Percentiles rank a stretch among this genome's conserved stretches.
Evolutionary conservation across 2,888 invertebrate genomes (phyloP).

Genomic region (Oxytorus armatus): DNA sequence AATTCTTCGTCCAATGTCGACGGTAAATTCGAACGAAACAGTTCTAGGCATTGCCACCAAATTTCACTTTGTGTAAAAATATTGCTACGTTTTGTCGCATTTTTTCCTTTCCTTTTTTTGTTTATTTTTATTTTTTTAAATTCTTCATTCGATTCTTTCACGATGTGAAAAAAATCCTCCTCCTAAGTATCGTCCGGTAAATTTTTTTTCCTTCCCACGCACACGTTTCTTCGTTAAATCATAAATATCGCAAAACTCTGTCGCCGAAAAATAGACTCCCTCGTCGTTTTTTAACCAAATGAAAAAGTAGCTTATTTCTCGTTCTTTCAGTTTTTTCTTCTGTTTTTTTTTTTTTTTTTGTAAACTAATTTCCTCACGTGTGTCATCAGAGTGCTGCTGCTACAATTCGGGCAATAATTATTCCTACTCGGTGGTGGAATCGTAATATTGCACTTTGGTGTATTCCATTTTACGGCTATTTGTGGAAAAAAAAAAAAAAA

Average conservation of each 20-base stretch:
- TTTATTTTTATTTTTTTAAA: constrained; percentile 1
- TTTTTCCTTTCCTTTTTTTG: constrained; percentile 49
- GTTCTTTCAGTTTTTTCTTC: constrained; percentile 7
- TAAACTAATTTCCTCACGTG: constrained; percentile 39
- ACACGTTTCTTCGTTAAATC: constrained; percentile 53
- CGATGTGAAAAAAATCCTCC: constrained; percentile 65
- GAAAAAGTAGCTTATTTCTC: constrained; percentile 28
- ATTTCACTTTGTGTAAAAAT: constrained; percentile 81
- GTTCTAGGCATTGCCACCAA: constrained; percentile 75
- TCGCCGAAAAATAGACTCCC: constrained; percentile 65
- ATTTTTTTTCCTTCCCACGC: constrained; percentile 37
- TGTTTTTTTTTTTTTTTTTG: constrained; percentile 15
- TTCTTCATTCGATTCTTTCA: constrained; percentile 45
- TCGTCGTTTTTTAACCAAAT: constrained; percentile 35
- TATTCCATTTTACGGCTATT: constrained; percentile 66
- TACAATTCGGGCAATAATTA: constrained; percentile 29
- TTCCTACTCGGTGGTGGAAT: constrained; percentile 63
- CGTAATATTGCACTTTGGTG: constrained; percentile 82
- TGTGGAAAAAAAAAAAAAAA: too few species aligned
- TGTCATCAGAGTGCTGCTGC: constrained; percentile 44
- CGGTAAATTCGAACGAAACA: constrained; percentile 71
- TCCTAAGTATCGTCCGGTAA: constrained; percentile 68
- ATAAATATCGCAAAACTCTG: constrained; percentile 54
- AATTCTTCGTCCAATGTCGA: constrained; percentile 56
- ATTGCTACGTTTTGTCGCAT: constrained; percentile 77